These are phyloP conservation scores for Esox niger DNA, from an alignment of 2,113 vertebrate genomes.

Conservation along the genomic window DNA sequence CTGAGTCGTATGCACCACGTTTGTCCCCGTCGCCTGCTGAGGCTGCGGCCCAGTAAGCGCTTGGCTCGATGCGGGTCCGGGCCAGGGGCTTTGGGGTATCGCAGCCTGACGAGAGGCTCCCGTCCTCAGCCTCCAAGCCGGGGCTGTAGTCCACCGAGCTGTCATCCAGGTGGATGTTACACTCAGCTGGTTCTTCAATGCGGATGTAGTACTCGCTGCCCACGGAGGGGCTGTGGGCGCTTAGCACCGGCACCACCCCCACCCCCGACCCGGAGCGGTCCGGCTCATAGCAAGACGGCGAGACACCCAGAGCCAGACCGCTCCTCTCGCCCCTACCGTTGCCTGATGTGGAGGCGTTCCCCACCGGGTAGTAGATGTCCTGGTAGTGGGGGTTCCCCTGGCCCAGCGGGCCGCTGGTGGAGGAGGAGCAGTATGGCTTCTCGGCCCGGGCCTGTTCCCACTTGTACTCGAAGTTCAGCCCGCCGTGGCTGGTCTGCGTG, in stretches of 20 bases:
- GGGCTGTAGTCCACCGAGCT: constrained; percentile 72
- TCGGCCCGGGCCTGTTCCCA: constrained; percentile 86
- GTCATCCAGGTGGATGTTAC: constrained; percentile 80
- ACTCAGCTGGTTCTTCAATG: constrained; percentile 84
- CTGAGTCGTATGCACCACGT: constrained; percentile 64
- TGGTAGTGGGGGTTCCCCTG: constrained; percentile 80
- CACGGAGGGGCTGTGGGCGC: constrained; percentile 92
- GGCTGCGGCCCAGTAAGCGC: constrained; percentile 66
- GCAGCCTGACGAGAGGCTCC: constrained; percentile 55
- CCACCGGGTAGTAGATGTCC: constrained; percentile 81
- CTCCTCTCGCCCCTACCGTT: constrained; percentile 61
- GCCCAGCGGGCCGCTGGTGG: constrained; percentile 73
- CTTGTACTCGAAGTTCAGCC: constrained; percentile 96
- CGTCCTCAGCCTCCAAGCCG: constrained; percentile 55
- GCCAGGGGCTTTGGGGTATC: constrained; percentile 6
- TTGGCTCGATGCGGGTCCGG: constrained; percentile 40
- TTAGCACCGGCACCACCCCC: constrained; percentile 88
- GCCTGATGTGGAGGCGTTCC: constrained; percentile 42
- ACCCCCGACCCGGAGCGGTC: constrained; percentile 62
- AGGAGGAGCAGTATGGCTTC: constrained; percentile 75
- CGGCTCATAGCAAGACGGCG: constrained; percentile 83
- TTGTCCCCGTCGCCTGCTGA: constrained; percentile 53
- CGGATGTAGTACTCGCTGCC: constrained; percentile 95
- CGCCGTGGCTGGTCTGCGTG: constrained; percentile 92
- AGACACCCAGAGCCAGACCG: constrained; percentile 73